phyloP scores from a whole-genome alignment of 23 tunicate species.

The Phallusia fumigata region DNA sequence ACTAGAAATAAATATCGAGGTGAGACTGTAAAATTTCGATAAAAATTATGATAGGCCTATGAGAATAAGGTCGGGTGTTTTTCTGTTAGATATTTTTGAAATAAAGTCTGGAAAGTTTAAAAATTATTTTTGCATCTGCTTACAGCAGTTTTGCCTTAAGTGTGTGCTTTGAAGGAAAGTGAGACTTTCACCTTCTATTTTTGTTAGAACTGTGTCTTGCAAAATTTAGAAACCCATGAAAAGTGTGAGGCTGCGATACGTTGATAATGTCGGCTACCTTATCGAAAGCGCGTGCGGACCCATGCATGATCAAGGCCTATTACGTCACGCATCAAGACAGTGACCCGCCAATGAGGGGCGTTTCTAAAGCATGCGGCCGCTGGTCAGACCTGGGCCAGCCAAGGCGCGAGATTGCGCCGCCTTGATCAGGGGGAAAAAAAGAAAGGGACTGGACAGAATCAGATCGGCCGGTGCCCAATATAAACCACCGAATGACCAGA shows the following conservation, averaged over 20 bases:
- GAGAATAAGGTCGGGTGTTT: too few species aligned
- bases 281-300: neutral
- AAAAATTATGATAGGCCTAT: too few species aligned
- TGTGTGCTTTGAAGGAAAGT: too few species aligned
- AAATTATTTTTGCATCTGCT: too few species aligned
- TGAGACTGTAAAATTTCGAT: too few species aligned
- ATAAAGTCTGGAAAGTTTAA: too few species aligned
- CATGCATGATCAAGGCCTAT: neutral
- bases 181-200: neutral
- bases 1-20: too few species aligned
- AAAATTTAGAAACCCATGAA: neutral
- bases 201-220: neutral
- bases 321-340: conserved; percentile 5
- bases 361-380: conserved; percentile 7
- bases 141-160: too few species aligned
- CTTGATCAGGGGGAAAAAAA: neutral
- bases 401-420: neutral
- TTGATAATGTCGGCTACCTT: neutral
- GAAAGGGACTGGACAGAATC: neutral
- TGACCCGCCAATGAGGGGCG: neutral
- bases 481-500: neutral
- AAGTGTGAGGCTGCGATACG: neutral
- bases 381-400: neutral
- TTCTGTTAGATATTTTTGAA: too few species aligned
- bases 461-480: neutral